These are phyloP conservation scores for Agrochola lota DNA, from an alignment of 2,888 invertebrate species.

Conservation along the genomic window DNA sequence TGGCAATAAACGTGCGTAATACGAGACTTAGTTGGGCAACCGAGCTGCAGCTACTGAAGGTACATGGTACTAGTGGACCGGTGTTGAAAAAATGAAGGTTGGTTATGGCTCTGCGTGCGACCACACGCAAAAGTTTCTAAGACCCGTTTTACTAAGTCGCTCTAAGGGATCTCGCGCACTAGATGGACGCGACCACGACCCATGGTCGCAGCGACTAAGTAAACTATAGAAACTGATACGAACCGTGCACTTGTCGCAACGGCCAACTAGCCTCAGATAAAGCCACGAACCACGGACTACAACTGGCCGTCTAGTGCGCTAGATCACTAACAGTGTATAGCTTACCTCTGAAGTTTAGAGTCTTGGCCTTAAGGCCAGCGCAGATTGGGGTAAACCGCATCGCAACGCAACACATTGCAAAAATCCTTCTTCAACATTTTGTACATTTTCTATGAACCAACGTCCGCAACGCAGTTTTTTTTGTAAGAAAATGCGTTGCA, in stretches of 20 bases:
- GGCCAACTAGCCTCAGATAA: too few relatives aligned
- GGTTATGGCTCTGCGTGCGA: not conserved
- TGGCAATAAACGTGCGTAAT: constrained; percentile 70
- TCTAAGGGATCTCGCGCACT: too few relatives aligned
- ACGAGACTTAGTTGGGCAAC: constrained; percentile 55
- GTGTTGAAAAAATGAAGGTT: constrained; percentile 18
- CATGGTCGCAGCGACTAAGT: too few relatives aligned
- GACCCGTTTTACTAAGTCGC: too few relatives aligned
- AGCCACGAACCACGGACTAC: too few relatives aligned
- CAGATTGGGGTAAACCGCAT: not conserved
- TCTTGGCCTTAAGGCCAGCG: not conserved
- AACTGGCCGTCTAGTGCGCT: too few relatives aligned
- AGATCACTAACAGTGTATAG: too few relatives aligned
- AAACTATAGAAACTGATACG: too few relatives aligned
- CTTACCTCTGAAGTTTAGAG: too few relatives aligned
- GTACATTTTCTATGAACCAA: not conserved
- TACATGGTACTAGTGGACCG: not conserved
- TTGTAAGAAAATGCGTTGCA: not conserved
- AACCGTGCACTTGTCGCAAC: too few relatives aligned
- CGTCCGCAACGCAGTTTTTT: not conserved
- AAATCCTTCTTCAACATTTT: not conserved
- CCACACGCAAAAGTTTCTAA: too few relatives aligned
- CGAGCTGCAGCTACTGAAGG: constrained; percentile 11
- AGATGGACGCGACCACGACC: too few relatives aligned
- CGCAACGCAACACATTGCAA: not conserved